Conservation (phyloP, 2,797 vertebrate species). For the Triplophysa yarkandensis region DNA sequence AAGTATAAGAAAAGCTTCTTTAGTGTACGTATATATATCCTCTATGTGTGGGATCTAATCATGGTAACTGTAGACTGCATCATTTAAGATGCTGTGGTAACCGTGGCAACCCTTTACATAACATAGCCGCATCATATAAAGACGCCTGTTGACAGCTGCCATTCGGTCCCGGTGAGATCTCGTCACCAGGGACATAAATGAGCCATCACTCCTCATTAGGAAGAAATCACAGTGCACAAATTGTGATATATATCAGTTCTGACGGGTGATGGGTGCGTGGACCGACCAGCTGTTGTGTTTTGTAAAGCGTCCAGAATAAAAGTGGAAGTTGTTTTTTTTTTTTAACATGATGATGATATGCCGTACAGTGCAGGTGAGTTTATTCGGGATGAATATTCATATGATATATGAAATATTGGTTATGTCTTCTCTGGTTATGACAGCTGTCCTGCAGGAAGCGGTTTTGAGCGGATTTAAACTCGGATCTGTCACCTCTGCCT, state of each 20-base stretch:
- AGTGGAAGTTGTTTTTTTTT: neutral
- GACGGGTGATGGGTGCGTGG: neutral
- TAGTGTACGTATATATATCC: neutral
- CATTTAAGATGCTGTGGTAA: neutral
- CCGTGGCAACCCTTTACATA: conserved; percentile 8
- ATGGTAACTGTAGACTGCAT: neutral
- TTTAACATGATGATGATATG: neutral
- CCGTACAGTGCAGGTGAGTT: neutral
- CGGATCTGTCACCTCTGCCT: neutral
- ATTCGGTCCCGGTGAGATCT: neutral
- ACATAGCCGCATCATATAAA: neutral
- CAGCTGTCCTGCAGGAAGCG: neutral
- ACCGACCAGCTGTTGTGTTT: conserved; percentile 29
- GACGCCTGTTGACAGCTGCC: conserved; percentile 1
- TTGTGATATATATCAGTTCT: conserved; percentile 15
- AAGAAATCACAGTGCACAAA: conserved; percentile 7
- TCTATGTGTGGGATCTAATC: neutral
- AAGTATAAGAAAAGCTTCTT: neutral
- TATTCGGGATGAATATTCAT: neutral
- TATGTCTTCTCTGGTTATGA: neutral
- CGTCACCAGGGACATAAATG: conserved; percentile 11
- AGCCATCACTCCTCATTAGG: conserved; percentile 32
- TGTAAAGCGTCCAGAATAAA: neutral
- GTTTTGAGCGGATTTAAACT: neutral
- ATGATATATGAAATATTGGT: no score